These are phyloP conservation scores for Tursiops truncatus DNA, from an alignment of 2,113 vertebrate genomes.

Conservation along the genomic window DNA sequence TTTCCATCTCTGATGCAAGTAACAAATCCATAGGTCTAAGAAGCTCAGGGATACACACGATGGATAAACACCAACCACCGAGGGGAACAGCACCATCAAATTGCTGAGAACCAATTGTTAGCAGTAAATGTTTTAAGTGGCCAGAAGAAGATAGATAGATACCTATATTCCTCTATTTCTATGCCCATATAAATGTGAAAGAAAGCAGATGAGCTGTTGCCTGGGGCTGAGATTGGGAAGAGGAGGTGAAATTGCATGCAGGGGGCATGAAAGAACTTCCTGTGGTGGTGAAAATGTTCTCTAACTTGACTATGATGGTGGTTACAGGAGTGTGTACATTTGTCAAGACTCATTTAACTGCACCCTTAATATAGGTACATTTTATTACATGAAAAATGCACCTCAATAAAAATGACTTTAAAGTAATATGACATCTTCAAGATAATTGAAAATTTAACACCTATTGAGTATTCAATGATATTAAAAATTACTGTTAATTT, in stretches of 20 bases:
- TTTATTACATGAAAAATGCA: not conserved
- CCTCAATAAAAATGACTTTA: not conserved
- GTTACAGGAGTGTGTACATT: not conserved
- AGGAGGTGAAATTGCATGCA: not conserved
- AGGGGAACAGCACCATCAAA: not conserved
- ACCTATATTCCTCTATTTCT: not conserved
- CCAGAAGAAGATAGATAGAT: not conserved
- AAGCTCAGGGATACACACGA: too few relatives aligned
- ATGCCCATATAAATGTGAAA: not conserved
- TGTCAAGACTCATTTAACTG: not conserved
- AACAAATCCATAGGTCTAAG: too few relatives aligned
- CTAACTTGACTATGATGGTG: not conserved
- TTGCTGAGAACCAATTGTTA: not conserved
- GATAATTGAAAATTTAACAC: not conserved
- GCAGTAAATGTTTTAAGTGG: not conserved
- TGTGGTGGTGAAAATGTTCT: not conserved
- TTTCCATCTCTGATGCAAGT: too few relatives aligned
- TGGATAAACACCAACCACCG: not conserved
- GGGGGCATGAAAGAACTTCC: not conserved
- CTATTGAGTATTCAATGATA: not conserved
- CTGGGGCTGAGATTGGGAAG: not conserved
- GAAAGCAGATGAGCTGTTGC: not conserved
- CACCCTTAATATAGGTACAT: not conserved
- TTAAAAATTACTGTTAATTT: not conserved
- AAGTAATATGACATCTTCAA: not conserved